These are phyloP conservation scores for Neogale vison DNA, from an alignment of 2,113 vertebrate species.

Conservation along the genomic window DNA sequence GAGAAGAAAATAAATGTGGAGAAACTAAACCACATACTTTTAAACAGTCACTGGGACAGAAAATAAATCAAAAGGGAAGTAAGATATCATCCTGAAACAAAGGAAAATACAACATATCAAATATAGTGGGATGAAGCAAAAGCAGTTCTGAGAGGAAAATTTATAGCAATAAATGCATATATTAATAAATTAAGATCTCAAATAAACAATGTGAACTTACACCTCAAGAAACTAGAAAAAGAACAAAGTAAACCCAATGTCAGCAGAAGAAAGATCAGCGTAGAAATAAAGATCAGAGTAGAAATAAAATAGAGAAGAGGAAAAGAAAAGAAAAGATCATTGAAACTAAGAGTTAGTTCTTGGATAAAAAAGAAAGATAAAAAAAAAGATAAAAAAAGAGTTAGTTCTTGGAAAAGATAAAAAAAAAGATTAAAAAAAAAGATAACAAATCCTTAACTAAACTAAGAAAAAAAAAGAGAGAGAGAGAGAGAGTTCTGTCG, in stretches of 20 bases:
- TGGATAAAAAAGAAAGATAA: neutral
- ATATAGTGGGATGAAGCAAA: neutral
- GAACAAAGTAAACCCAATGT: neutral
- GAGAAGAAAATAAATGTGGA: neutral
- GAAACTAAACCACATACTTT: neutral
- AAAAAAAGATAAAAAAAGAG: neutral
- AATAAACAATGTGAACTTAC: neutral
- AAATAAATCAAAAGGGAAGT: neutral
- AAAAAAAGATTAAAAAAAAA: neutral
- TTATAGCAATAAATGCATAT: neutral
- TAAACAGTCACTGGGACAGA: neutral
- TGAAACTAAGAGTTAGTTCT: neutral
- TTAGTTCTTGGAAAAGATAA: neutral
- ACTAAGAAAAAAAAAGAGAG: neutral
- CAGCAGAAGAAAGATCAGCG: neutral
- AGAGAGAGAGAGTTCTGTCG: too few species aligned
- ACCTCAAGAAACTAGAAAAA: neutral
- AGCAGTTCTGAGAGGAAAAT: neutral
- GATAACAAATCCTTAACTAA: neutral
- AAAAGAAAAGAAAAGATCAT: neutral
- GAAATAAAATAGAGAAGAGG: neutral
- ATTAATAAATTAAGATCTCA: neutral
- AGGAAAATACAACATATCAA: neutral
- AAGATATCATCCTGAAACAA: neutral
- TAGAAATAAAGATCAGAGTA: neutral